Base-by-base conservation (phyloP, 1,140 invertebrate species). In the Brachionus koreanus region DNA sequence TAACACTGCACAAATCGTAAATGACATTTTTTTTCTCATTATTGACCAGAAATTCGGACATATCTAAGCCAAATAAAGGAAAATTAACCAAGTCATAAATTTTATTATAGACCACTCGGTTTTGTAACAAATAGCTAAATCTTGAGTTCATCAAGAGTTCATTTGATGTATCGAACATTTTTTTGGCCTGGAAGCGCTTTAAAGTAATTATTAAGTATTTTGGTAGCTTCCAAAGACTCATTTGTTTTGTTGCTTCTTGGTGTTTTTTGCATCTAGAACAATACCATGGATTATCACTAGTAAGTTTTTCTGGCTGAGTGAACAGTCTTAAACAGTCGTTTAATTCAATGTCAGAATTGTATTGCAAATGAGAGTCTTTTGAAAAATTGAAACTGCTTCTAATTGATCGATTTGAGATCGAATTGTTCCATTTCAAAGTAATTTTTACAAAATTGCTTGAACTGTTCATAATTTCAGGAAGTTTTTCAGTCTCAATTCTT, bases 241-340 rank as follows among this genome's bases (percentile, higher is more conserved):
- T 86, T 83, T 88, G 86, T 85, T 90, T 90, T 6, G 87, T 89
- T 0, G 89, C 89, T 85, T 88, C 85, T 43, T 87, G 86, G 76
- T 88, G 87, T 65, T 87, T 85, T 84, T 89, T 89, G 84, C 89
- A 90, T 75, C 83, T 65, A 16, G 85, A 84, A 83, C 86, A 87
- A 84, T 86, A 89, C 90, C 90, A 91, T 16, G 90, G 88, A 84
- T 91, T 89, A 65, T 90, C 89, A 69, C 87, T 88, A 46, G 85
- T 88, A 65, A 91, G 85, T 25, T 88, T 85, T 86, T 91, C 90
- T 9, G 90, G 90, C 84, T 91, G 89, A 13, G 89, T 90, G 84
- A 91, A 91, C 61, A 90, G 83, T 13, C 87, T 85, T 25, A 91
- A 84, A 85, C 90, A 91, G 13, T 90, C 88, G 25, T 89, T 84